Evolutionary conservation across 2,113 vertebrate species (phyloP), one percentile per base, ranked within the genome.

Genomic region (Brachionichthys hirsutus): DNA sequence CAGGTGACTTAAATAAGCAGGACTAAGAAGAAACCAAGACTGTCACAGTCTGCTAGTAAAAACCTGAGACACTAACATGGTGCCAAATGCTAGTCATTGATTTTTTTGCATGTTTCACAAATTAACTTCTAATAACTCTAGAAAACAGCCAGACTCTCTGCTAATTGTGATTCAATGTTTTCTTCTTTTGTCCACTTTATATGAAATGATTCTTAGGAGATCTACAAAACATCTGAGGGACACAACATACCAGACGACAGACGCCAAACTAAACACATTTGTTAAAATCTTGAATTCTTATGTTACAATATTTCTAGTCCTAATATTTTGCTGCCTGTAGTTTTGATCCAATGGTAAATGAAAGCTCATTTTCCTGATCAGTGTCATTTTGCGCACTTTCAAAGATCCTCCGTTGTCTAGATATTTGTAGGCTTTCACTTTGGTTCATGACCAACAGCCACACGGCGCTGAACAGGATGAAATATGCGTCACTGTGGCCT

Each of bases 61-160:
- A n/a, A 34, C 35, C 12, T 6, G 40, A 54, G 45, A 71, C 78
- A 70, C 67, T 82, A 53, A 72, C 45, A 55, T 5, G 54, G 51
- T 62, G 24, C 15, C 15, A 18, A 55, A 73, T 40, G 45, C 18
- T 30, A 54, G 19, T 51, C 12, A 8, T 22, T 34, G 18, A 41
- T 22, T 8, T 42, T 48, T 20, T 5, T 42, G 13, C 20, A 50
- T 14, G 36, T 50, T 62, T 12, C 3, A 15, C n/a, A 1, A 50
- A 15, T 42, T 4, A 67, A 17, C 52, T 15, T 16, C 11, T 49
- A 30, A 30, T 30, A 30, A 30, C n/a, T n/a, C n/a, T 47, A 1
- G 1, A 48, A 20, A 12, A 17, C 15, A 62, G 11, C 12, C 1
- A 4, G 1, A 14, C 34, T 54, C 10, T 57, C 11, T 43, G 52